Evolutionary conservation across 2,113 vertebrate species (phyloP).

Genomic region (Plestiodon gilberti): DNA sequence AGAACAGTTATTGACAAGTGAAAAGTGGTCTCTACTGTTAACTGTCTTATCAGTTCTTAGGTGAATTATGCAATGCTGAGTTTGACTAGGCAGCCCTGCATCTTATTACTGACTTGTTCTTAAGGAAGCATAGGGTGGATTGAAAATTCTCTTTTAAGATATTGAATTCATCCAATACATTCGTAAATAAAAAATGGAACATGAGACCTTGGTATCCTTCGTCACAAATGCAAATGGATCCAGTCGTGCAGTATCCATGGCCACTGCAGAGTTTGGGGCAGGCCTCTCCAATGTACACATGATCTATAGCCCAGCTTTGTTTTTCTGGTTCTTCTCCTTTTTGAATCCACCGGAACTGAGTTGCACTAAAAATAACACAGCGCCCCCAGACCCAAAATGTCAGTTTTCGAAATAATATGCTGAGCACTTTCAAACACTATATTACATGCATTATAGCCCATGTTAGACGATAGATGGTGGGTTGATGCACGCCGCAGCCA

Average conservation of each 20-base stretch:
- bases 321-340: slow-evolving; percentile 90
- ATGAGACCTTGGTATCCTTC: slow-evolving; percentile 90
- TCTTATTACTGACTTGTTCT: not conserved
- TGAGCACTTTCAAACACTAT: not conserved
- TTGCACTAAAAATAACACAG: slow-evolving; percentile 81
- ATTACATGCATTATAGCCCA: not conserved
- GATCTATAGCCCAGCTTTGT: slow-evolving; percentile 95
- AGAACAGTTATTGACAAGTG: slow-evolving; percentile 14
- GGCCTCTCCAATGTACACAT: slow-evolving; percentile 94
- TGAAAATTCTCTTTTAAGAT: slow-evolving; percentile 5
- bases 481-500: not conserved
- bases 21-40: slow-evolving; percentile 7
- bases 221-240: slow-evolving; percentile 93
- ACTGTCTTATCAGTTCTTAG: not conserved
- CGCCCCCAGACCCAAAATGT: not conserved
- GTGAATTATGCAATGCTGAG: slow-evolving; percentile 1
- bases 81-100: not conserved
- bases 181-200: slow-evolving; percentile 17
- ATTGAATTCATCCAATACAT: slow-evolving; percentile 11
- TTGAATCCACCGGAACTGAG: slow-evolving; percentile 98
- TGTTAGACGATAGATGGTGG: not conserved
- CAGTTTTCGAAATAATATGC: not conserved
- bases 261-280: slow-evolving; percentile 95
- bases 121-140: not conserved
- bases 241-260: slow-evolving; percentile 90